Conservation (phyloP, 2,888 invertebrate genomes). For the Drosophila heteroneura region DNA sequence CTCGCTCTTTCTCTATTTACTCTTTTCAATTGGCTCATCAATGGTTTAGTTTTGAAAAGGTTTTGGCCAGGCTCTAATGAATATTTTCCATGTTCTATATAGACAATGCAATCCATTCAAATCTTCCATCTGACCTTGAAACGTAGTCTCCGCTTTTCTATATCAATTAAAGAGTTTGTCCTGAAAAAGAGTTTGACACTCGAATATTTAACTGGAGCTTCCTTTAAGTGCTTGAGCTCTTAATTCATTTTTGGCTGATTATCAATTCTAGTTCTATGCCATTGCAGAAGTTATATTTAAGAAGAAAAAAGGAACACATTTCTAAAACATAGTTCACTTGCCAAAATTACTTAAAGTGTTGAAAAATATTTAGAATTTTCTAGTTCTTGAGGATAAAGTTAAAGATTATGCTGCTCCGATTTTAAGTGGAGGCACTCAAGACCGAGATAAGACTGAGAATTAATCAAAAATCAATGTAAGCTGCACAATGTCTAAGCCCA, state of each 20-base stretch:
- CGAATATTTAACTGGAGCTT: too few relatives aligned
- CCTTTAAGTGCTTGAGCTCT: too few relatives aligned
- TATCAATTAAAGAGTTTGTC: not conserved
- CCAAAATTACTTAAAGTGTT: not conserved
- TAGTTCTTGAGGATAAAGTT: not conserved
- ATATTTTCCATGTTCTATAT: not conserved
- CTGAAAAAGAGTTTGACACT: not conserved
- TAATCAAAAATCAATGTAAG: not conserved
- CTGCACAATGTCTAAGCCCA: not conserved
- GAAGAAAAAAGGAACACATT: not conserved
- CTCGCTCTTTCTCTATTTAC: not conserved
- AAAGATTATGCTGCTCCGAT: not conserved
- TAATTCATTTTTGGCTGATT: too few relatives aligned
- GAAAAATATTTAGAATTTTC: too few relatives aligned
- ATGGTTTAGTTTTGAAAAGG: not conserved
- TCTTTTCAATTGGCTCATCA: constrained; percentile 30
- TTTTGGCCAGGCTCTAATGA: not conserved
- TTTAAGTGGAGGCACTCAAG: not conserved
- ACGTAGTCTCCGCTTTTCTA: not conserved
- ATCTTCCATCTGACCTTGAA: not conserved
- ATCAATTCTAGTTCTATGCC: too few relatives aligned
- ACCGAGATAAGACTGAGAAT: not conserved
- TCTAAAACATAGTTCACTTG: not conserved
- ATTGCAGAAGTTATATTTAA: too few relatives aligned
- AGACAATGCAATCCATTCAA: not conserved